Base-by-base conservation (phyloP, 2,113 vertebrate species). In the Gallinago paraguaiae region DNA sequence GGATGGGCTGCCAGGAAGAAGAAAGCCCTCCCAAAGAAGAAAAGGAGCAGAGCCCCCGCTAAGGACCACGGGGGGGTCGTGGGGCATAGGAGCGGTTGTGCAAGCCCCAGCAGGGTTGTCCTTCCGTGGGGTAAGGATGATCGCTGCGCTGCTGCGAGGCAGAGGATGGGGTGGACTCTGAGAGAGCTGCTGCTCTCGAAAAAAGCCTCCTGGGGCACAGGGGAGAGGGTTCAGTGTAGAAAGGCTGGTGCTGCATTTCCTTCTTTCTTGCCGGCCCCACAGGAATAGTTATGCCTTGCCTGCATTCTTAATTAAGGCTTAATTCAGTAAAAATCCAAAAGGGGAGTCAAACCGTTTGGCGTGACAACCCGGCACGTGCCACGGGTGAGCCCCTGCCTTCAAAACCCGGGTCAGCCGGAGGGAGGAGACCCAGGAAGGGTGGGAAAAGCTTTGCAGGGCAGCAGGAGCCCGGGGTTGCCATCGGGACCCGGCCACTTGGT, bases 281-380 rank as follows among this genome's bases (percentile, higher is more conserved):
- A 51, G 65, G 43, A 75, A 67, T 67, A 33, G 46, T 28, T 92
- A 51, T 88, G 46, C 71, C 61, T 71, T 88, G 7, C 35, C 60
- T 2, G 0, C 9, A 1, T 27, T 30, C 53, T 67, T 61, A 39
- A 61, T 87, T 74, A 92, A 56, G 61, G 17, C 37, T 75, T 68
- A 82, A 76, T 54, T 91, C 50, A 56, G 14, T 71, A 50, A 71
- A 82, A 88, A 45, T 41, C 15, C 33, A 60, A 23, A 71, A n/a
- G 4, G 11, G 23, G 23, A 65, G 56, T 77, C 31, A 25, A 48
- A 30, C 23, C 31, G 10, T 74, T 83, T 37, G 37, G 15, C 65
- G 54, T 83, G 50, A 59, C 16, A 39, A 6, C 33, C 20, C 0
- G 1, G 15, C 15, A 19, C 1, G 0, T 54, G 51, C 17, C 28